Conservation (phyloP, 2,888 invertebrate genomes). For the Julus scanicus region DNA sequence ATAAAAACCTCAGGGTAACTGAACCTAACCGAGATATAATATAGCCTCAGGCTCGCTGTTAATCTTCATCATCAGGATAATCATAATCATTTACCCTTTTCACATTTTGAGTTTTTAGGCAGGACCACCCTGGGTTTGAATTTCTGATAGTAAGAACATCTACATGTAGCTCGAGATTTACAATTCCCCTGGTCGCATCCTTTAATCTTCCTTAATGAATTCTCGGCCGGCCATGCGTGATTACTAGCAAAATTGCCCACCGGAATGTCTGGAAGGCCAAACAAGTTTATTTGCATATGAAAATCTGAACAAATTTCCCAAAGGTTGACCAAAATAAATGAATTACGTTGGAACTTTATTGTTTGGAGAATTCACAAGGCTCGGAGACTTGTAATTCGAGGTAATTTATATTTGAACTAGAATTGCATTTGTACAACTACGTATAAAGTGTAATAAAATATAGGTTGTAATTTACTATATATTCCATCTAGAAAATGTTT, state of each 20-base stretch:
- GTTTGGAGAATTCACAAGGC: neutral
- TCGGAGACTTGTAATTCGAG: neutral
- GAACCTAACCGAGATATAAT: neutral
- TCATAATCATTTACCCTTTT: constrained; percentile 31
- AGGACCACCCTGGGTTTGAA: constrained; percentile 21
- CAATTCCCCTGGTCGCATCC: neutral
- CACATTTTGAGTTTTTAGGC: constrained; percentile 9
- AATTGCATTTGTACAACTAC: neutral
- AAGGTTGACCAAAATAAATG: neutral
- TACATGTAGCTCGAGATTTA: neutral
- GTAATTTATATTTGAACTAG: neutral
- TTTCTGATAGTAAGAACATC: neutral
- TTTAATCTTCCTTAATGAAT: constrained; percentile 14
- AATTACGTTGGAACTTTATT: neutral
- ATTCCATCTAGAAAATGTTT: neutral
- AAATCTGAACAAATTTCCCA: neutral
- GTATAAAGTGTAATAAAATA: too few species aligned
- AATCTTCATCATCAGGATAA: constrained; percentile 10
- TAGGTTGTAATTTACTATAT: neutral
- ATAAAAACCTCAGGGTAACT: neutral
- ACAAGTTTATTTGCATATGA: neutral
- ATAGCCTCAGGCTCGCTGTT: neutral
- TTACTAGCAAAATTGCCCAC: neutral
- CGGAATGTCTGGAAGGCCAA: neutral
- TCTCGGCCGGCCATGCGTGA: constrained; percentile 2